These are phyloP conservation scores for Lycorma delicatula DNA, from an alignment of 1,140 invertebrate species.

Conservation along the genomic window DNA sequence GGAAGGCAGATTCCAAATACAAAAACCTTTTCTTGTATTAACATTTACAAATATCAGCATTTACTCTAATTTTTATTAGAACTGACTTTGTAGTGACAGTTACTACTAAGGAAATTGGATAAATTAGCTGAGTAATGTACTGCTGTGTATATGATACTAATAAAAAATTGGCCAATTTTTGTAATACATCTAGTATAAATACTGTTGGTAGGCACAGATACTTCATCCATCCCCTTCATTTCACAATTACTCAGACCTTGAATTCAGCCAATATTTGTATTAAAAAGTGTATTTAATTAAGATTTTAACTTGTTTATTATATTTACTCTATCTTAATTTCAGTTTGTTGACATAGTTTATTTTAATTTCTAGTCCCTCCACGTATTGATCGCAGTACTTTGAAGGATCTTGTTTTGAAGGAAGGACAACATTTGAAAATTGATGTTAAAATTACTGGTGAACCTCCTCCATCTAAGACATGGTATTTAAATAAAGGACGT, in stretches of 20 bases:
- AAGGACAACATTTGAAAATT: constrained; percentile 72
- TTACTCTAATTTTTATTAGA: no score
- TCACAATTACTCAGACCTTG: not conserved
- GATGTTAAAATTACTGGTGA: constrained; percentile 86
- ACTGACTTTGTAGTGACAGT: no score
- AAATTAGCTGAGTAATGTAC: no score
- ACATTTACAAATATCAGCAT: no score
- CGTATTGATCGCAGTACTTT: constrained; percentile 85
- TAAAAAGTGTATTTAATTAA: not conserved
- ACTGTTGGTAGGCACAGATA: no score
- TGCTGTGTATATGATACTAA: no score
- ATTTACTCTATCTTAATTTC: not conserved
- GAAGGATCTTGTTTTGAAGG: constrained; percentile 77
- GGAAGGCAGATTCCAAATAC: no score
- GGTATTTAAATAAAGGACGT: constrained; percentile 74
- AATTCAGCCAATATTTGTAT: not conserved
- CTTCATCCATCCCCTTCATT: no score
- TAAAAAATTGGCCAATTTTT: no score
- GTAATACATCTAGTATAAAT: no score
- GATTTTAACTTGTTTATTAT: not conserved
- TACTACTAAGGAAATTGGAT: no score
- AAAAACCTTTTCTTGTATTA: no score
- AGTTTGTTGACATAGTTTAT: not conserved
- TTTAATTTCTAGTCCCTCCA: constrained; percentile 54
- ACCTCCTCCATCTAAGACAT: constrained; percentile 74